phyloP scores from a whole-genome alignment of 1,140 invertebrate genomes.

The Atta cephalotes region DNA sequence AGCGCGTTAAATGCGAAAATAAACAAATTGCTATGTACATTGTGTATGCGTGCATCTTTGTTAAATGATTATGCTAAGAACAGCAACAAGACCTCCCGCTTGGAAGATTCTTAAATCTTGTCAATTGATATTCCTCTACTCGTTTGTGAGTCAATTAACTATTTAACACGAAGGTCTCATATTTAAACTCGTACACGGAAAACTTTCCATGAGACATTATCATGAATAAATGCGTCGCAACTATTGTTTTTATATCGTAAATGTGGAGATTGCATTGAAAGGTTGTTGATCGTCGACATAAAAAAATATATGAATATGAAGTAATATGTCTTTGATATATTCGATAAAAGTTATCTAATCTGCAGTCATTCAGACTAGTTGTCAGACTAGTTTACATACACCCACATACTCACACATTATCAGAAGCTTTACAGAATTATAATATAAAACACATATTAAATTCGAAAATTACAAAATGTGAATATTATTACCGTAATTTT shows the following conservation, averaged over 20 bases:
- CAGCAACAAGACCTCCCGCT: slow-evolving; percentile 18
- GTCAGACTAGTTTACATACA: neutral
- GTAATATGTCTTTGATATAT: neutral
- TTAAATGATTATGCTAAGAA: neutral
- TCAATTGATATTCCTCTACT: slow-evolving; percentile 30
- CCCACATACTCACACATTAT: neutral
- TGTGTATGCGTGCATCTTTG: neutral
- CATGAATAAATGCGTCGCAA: slow-evolving; percentile 1
- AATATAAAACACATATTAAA: neutral
- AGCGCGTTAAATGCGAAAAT: neutral
- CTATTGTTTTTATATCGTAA: neutral
- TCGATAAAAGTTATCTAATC: slow-evolving; percentile 20
- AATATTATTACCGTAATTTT: neutral
- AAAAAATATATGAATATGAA: neutral
- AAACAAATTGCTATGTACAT: neutral
- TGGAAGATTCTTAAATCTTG: slow-evolving; percentile 34
- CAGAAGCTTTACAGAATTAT: neutral
- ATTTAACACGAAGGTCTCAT: neutral
- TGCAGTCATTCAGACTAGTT: neutral
- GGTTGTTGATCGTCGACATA: neutral
- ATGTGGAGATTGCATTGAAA: neutral
- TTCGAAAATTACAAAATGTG: neutral
- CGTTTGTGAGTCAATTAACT: slow-evolving; percentile 28
- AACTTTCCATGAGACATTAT: slow-evolving; percentile 37
- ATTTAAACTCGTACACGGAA: slow-evolving; percentile 35